Evolutionary conservation across 2,797 vertebrate species (phyloP).

Genomic region (Spondyliosoma cantharus): DNA sequence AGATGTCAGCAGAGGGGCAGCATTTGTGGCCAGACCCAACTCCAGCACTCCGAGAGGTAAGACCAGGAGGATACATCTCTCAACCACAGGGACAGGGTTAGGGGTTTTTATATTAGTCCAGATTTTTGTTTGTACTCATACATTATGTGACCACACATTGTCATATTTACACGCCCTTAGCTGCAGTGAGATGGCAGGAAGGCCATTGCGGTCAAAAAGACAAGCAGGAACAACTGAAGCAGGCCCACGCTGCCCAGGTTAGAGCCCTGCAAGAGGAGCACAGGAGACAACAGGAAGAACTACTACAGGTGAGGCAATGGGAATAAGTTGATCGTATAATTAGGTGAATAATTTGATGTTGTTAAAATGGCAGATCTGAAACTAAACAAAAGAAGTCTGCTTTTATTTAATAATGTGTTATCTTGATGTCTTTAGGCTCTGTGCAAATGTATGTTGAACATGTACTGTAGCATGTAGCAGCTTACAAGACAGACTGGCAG

Average conservation of each 20-base stretch:
- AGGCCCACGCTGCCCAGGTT: constrained; percentile 70
- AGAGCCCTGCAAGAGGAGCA: constrained; percentile 77
- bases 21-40: constrained; percentile 26
- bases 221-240: constrained; percentile 64
- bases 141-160: constrained; percentile 15
- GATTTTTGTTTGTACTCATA: constrained; percentile 1
- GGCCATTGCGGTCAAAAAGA: constrained; percentile 24
- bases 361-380: constrained; percentile 1
- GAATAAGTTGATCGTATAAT: background rate
- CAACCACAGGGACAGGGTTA: too few relatives aligned
- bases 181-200: constrained; percentile 29
- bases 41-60: constrained; percentile 74
- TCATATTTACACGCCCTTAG: constrained; percentile 36
- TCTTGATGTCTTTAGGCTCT: background rate
- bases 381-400: background rate
- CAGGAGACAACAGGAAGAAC: constrained; percentile 73
- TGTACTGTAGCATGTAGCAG: background rate
- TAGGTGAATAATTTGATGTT: background rate
- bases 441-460: background rate
- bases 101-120: background rate
- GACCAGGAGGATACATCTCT: background rate
- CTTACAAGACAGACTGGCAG: background rate
- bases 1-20: background rate
- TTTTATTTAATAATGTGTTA: background rate
- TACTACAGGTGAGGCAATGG: constrained; percentile 78